Evolutionary conservation across 2,797 vertebrate genomes (phyloP).

Genomic region (Fistularia commersonii): DNA sequence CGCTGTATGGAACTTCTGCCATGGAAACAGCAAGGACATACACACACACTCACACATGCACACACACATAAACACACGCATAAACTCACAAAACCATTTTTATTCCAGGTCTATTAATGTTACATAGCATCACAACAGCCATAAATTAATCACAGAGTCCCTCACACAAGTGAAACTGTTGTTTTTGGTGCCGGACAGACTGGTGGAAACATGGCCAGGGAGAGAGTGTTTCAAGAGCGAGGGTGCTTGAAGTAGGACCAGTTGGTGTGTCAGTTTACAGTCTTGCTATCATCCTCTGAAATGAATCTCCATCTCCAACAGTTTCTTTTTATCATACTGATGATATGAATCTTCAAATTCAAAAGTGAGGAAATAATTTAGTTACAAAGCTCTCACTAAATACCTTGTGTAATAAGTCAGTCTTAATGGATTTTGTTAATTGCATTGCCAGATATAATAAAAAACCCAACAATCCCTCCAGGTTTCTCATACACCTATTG

Average conservation of each 20-base stretch:
- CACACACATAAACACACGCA: constrained; percentile 1
- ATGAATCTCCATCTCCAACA: constrained; percentile 4
- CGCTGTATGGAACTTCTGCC: constrained; percentile 59
- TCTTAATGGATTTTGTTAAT: too few species aligned
- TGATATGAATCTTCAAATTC: not conserved
- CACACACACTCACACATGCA: not conserved
- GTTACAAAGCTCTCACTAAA: too few species aligned
- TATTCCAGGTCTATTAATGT: constrained; percentile 51
- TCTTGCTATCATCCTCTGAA: constrained; percentile 1
- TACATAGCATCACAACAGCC: constrained; percentile 40
- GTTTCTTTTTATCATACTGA: not conserved
- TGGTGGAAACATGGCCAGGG: constrained; percentile 29
- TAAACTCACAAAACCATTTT: constrained; percentile 26
- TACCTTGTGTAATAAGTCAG: too few species aligned
- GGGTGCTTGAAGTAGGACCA: constrained; percentile 3
- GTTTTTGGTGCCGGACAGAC: constrained; percentile 35
- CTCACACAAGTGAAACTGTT: constrained; percentile 35
- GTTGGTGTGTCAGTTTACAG: constrained; percentile 26
- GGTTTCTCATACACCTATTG: not conserved
- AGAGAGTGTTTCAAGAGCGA: constrained; percentile 27
- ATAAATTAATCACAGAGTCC: constrained; percentile 42
- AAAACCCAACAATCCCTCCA: not conserved
- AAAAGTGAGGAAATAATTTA: not conserved
- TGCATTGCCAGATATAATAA: too few species aligned
- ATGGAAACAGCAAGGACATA: constrained; percentile 48